Percentiles rank a stretch among this genome's conserved stretches.
Conservation (phyloP, 2,797 vertebrate genomes). For the Columba guinea region DNA sequence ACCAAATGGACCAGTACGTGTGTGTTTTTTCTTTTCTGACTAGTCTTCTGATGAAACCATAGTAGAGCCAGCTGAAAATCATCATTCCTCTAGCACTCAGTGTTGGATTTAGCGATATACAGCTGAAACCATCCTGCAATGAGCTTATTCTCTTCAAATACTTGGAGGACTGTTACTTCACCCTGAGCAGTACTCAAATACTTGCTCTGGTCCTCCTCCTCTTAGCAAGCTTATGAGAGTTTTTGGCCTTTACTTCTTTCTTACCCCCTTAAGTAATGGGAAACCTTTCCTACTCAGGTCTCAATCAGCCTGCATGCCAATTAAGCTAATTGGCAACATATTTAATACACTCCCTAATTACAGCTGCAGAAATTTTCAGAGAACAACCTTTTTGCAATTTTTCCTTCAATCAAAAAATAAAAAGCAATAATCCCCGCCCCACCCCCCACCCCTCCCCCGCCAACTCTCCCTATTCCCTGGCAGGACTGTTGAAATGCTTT, state of each 20-base stretch:
- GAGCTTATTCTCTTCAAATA: not conserved
- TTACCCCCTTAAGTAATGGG: not conserved
- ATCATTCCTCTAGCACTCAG: not conserved
- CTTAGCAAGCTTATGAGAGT: not conserved
- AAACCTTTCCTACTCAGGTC: not conserved
- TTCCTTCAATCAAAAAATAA: not conserved
- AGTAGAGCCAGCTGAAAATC: not conserved
- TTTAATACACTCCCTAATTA: not conserved
- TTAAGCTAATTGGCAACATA: conserved; percentile 22
- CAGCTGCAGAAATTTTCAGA: not conserved
- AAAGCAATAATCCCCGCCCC: not conserved
- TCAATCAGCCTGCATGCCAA: not conserved
- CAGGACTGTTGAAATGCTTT: not conserved
- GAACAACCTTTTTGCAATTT: not conserved
- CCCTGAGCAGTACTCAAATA: not conserved
- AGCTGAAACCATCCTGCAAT: not conserved
- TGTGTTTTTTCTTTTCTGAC: not conserved
- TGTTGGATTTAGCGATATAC: not conserved
- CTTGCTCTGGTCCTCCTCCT: not conserved
- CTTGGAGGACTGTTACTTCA: not conserved
- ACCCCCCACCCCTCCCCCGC: too few relatives aligned
- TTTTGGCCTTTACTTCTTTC: not conserved
- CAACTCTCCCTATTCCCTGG: not conserved
- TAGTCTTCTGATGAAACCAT: not conserved
- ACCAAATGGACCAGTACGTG: not conserved